Evolutionary conservation across 1,140 invertebrate genomes (phyloP), one percentile per base, ranked within the genome.

Genomic region (Drosophila trapezifrons): DNA sequence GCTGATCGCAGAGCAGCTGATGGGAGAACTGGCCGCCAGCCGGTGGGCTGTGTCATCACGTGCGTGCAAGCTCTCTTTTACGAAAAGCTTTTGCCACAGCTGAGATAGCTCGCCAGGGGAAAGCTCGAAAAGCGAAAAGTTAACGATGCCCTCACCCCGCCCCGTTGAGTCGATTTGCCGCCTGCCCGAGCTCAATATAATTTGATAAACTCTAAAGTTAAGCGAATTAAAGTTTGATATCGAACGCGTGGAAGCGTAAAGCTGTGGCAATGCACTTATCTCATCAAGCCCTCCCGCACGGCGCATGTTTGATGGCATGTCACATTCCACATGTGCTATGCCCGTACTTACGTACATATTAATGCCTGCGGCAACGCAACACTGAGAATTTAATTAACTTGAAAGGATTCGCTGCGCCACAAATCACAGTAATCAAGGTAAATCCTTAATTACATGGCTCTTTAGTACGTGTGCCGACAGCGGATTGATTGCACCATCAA

Each of bases 31-130:
- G n/a, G 27, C 35, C 27, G n/a, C 9, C 69, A 67, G 18, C 59
- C 43, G 63, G 25, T 69, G 47, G 45, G 20, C 58, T 55, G 65
- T 54, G 40, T 46, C 59, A 46, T 86, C 79, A 86, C 83, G 83
- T 87, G 83, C 25, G 40, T 35, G 2, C 10, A 27, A 80, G 73
- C 78, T 80, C 81, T 62, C 4, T 9, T 29, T 37, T 49, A 32
- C 29, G 40, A 57, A 82, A 57, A 82, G 79, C 79, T 82, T 87
- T 72, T 15, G 20, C 10, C 5, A 38, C 60, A 74, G 47, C 47
- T 51, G 25, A 40, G 25, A 32, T 47, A 17, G 12, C 13, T 6
- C 20, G 9, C 12, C 35, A 20, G 1, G 9, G 10, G 18, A 71
- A 70, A 71, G 65, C 65, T 72, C 20, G 0, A 18, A 12, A 49